These are phyloP conservation scores for Parus major DNA, from an alignment of 2,113 vertebrate species.

Conservation along the genomic window DNA sequence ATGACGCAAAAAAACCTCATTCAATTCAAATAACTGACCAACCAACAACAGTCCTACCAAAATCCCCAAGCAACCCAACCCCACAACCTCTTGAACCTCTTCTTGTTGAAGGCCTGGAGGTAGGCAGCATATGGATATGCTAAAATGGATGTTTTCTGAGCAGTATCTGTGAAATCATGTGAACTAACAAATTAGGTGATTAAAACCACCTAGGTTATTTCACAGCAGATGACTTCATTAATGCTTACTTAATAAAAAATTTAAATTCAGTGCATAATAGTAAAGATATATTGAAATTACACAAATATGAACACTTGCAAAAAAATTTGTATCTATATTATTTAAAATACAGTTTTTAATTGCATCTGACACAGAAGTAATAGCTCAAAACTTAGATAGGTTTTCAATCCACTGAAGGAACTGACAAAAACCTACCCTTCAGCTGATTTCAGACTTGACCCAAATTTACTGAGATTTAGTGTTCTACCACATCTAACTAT, in stretches of 20 bases:
- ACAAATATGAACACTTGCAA: background rate
- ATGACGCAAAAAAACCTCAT: background rate
- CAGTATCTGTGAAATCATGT: background rate
- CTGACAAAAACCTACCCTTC: background rate
- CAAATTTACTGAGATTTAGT: background rate
- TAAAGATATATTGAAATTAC: background rate
- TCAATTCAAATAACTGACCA: background rate
- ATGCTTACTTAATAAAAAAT: background rate
- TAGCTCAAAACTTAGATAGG: background rate
- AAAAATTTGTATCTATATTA: fast-evolving
- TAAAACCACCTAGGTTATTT: background rate
- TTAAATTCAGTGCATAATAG: background rate
- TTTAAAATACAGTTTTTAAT: background rate
- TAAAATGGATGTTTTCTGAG: background rate
- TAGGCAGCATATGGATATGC: background rate
- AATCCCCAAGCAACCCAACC: background rate
- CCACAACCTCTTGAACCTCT: background rate
- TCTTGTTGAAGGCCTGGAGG: background rate
- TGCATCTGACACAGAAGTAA: background rate
- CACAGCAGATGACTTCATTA: background rate
- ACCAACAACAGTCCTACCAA: background rate
- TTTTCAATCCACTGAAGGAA: background rate
- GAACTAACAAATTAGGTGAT: background rate
- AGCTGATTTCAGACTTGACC: background rate
- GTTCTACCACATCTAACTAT: background rate